These are phyloP conservation scores for Anser brachyrhynchus DNA, from an alignment of 2,113 vertebrate genomes.

Conservation along the genomic window DNA sequence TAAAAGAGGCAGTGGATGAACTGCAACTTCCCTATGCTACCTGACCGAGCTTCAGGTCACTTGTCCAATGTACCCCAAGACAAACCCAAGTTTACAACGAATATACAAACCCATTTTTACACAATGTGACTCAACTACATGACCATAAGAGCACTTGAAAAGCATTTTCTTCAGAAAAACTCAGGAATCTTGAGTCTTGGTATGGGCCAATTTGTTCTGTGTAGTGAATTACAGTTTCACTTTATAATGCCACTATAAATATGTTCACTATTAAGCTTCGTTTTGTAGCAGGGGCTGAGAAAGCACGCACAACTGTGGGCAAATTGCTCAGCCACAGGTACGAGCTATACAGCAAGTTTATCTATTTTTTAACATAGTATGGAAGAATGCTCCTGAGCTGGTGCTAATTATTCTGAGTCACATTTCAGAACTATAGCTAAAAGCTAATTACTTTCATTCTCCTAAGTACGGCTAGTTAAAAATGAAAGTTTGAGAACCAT, in stretches of 20 bases:
- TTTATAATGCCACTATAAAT: not conserved
- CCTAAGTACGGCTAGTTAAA: not conserved
- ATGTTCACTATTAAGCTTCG: not conserved
- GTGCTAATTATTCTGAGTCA: rapidly evolving
- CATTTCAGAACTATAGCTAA: not conserved
- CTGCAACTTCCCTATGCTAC: not conserved
- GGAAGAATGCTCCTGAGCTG: not conserved
- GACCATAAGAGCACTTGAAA: not conserved
- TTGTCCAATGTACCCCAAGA: not conserved
- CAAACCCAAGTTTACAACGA: not conserved
- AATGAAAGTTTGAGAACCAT: not conserved
- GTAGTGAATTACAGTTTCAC: not conserved
- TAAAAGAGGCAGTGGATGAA: not conserved
- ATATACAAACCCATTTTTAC: not conserved
- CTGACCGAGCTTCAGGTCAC: not conserved
- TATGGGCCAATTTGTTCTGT: not conserved
- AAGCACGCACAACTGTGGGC: not conserved
- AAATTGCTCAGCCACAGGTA: not conserved
- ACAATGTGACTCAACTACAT: not conserved
- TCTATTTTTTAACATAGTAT: not conserved
- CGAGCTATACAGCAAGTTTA: rapidly evolving
- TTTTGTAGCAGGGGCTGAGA: not conserved
- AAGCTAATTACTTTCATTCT: not conserved
- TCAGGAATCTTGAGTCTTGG: not conserved
- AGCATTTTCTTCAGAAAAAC: not conserved